Conservation (phyloP, 2,113 vertebrate species). For the Microcebus griseorufus region DNA sequence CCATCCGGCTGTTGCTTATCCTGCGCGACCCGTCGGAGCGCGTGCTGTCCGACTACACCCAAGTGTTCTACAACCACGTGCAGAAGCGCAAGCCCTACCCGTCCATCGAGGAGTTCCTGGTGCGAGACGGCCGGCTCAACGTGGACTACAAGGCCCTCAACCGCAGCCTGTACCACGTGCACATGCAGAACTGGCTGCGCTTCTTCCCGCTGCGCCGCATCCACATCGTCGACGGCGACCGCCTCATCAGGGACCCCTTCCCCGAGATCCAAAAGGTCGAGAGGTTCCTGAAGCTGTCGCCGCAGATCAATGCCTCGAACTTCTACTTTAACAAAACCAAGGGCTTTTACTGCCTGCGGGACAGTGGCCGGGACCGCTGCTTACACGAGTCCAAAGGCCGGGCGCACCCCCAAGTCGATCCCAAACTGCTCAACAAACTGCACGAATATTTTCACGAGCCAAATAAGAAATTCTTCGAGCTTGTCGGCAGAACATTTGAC, state of each 20-base stretch:
- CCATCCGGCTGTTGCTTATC: conserved; percentile 94
- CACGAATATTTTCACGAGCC: conserved; percentile 94
- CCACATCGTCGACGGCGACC: conserved; percentile 96
- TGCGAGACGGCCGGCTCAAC: conserved; percentile 92
- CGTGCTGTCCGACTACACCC: conserved; percentile 97
- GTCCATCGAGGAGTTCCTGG: conserved; percentile 91
- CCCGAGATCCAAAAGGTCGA: conserved; percentile 96
- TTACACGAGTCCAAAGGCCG: conserved; percentile 97
- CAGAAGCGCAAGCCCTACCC: conserved; percentile 95
- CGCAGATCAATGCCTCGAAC: conserved; percentile 94
- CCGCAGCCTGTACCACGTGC: conserved; percentile 94
- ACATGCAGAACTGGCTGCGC: conserved; percentile 95
- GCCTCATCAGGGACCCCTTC: conserved; percentile 94
- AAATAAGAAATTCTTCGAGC: conserved; percentile 95
- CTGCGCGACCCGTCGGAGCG: conserved; percentile 95
- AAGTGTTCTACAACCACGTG: conserved; percentile 96
- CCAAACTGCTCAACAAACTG: conserved; percentile 91
- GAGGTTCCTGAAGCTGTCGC: conserved; percentile 91
- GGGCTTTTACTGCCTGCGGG: conserved; percentile 96
- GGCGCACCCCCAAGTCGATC: conserved; percentile 91
- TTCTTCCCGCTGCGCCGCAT: conserved; percentile 92
- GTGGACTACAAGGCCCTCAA: conserved; percentile 97
- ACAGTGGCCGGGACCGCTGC: conserved; percentile 93
- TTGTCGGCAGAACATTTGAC: conserved; percentile 95
- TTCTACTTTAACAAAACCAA: conserved; percentile 99